Conservation (phyloP, 2,888 invertebrate genomes). For the Pediacus dermestoides region DNA sequence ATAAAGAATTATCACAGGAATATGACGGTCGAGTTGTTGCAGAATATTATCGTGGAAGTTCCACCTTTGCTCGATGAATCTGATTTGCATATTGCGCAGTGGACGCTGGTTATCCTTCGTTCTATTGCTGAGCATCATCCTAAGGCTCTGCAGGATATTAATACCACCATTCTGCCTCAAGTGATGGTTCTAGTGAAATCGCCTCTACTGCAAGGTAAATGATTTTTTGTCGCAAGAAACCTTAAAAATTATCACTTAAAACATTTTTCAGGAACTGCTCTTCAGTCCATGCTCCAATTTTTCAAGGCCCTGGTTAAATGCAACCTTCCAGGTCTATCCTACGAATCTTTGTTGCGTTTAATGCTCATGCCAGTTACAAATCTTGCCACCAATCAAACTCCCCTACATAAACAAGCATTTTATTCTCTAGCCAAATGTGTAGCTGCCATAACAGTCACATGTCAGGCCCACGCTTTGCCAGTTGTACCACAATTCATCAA, state of each 20-base stretch:
- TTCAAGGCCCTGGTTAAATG: slow-evolving; percentile 88
- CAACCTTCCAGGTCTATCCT: slow-evolving; percentile 68
- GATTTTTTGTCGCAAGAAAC: no score
- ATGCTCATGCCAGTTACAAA: slow-evolving; percentile 59
- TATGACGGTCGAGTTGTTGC: slow-evolving; percentile 65
- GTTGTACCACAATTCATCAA: slow-evolving; percentile 65
- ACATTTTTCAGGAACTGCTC: slow-evolving; percentile 68
- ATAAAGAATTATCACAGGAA: slow-evolving; percentile 78
- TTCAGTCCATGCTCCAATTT: slow-evolving; percentile 86
- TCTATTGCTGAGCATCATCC: slow-evolving; percentile 78
- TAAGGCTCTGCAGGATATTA: slow-evolving; percentile 69
- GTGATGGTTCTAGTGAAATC: slow-evolving; percentile 84
- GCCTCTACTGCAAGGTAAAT: slow-evolving; percentile 85
- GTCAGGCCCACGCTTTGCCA: slow-evolving; percentile 65
- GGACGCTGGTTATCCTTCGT: slow-evolving; percentile 78
- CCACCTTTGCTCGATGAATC: slow-evolving; percentile 88
- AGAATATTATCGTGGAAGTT: slow-evolving; percentile 78
- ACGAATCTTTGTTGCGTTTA: slow-evolving; percentile 74
- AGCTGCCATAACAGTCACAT: slow-evolving; percentile 84
- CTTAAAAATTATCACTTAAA: slow-evolving; percentile 39
- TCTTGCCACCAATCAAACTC: slow-evolving; percentile 31
- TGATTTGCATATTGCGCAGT: slow-evolving; percentile 95
- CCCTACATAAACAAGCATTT: slow-evolving; percentile 73
- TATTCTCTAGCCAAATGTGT: slow-evolving; percentile 96
- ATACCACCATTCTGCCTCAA: slow-evolving; percentile 75